Conservation (phyloP, 2,797 vertebrate species). For the Phataginus tricuspis region DNA sequence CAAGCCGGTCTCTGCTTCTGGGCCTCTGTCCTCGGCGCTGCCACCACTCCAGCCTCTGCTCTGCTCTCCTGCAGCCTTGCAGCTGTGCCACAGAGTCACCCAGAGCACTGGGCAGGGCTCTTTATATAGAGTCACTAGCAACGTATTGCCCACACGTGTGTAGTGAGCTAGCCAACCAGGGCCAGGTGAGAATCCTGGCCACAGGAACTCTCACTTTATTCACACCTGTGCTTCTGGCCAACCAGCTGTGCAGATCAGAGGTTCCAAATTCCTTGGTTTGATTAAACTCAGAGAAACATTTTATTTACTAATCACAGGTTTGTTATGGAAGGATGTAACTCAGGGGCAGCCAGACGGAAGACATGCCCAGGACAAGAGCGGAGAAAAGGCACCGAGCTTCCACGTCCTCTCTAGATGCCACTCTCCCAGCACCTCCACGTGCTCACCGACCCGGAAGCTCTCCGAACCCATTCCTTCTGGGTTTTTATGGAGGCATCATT, state of each 20-base stretch:
- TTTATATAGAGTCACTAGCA: no score
- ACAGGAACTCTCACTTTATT: no score
- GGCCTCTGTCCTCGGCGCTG: no score
- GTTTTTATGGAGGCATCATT: neutral
- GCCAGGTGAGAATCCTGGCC: no score
- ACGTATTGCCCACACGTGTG: no score
- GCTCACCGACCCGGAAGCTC: neutral
- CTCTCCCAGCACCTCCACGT: neutral
- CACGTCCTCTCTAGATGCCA: rapidly evolving
- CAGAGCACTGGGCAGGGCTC: no score
- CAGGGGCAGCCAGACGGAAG: neutral
- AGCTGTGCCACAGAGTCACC: no score
- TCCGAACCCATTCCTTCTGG: neutral
- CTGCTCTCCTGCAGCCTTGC: no score
- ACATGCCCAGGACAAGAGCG: neutral
- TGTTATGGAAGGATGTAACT: neutral
- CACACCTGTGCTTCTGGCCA: neutral
- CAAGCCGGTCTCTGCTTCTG: no score
- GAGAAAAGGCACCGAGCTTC: neutral
- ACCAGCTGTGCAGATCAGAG: neutral
- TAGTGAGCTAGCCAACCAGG: no score
- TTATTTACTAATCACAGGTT: neutral
- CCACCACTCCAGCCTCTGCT: no score
- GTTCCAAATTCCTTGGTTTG: neutral
- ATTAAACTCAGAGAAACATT: neutral